Base-by-base conservation (phyloP, 2,113 vertebrate genomes). In the Thymallus thymallus region DNA sequence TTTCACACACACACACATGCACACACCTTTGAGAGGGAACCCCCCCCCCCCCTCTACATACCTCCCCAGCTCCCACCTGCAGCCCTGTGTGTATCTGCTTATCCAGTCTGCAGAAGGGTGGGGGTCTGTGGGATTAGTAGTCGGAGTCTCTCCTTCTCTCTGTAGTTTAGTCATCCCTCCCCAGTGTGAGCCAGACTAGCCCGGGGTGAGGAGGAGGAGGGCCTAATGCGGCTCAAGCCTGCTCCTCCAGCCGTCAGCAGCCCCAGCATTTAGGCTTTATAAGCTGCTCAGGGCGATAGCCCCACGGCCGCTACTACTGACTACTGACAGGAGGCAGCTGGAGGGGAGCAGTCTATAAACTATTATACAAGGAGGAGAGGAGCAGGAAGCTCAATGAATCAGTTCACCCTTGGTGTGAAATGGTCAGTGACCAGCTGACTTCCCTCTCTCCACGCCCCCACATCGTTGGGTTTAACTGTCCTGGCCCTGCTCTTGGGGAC, bases 401-500 rank as follows among this genome's bases (percentile, higher is more conserved):
- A 66, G 20, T 6, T 20, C 3, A 30, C 30, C 64, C 64, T 66
- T 35, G 64, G 64, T 66, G 30, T 35, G 64, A 66, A 32, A 41
- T 66, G 64, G 30, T 30, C 64, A 66, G 29, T 66, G 64, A 66
- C 64, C 30, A 32, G 64, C 64, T 35, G 18, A 20, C 30, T 32
- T 35, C 29, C 63, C 13, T 41, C 1, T 29, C 35, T 65, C 16
- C 26, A 14, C 29, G 18, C 29, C 35, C 35, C 35, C 63, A 30
- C 64, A 32, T 66, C 64, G 30, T n/a, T 66, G 18, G 64, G 29
- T 30, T 66, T 41, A 41, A 41, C 29, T 2, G 18, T 18, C 64
- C 64, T 32, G 14, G 64, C 7, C 30, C 64, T 66, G 64, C 64
- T 30, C 26, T 18, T 10, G n/a, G 22, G 64, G 64, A 18, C 29